A percentile compares a stretch with the other conserved stretches of the same genome.
phyloP scores from a whole-genome alignment of 2,113 vertebrate species.

The Monopterus albus region DNA sequence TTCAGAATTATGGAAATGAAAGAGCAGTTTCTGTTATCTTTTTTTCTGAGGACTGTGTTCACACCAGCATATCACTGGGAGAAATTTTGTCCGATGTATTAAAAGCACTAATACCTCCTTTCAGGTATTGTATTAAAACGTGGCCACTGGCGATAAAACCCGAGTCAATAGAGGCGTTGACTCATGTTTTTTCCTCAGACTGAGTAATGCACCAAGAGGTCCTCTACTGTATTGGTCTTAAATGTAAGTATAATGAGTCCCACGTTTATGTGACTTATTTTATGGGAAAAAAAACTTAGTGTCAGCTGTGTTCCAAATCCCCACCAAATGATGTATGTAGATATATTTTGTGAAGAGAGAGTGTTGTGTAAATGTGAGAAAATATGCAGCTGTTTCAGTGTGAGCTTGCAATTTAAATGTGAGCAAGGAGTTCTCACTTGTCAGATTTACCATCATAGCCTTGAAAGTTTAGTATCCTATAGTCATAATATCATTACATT shows the following conservation, averaged over 20 bases:
- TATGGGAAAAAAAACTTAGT: background rate
- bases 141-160: background rate
- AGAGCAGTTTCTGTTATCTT: background rate
- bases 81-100: background rate
- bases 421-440: slow-evolving; percentile 7
- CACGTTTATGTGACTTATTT: too few species aligned
- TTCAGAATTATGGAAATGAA: background rate
- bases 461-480: slow-evolving; percentile 7
- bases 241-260: too few species aligned
- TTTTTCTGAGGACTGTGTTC: background rate
- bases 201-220: too few species aligned
- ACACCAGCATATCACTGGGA: background rate
- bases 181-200: too few species aligned
- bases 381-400: background rate
- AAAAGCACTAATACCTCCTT: background rate
- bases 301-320: background rate
- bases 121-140: background rate
- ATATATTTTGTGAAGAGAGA: background rate
- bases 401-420: slow-evolving; percentile 13
- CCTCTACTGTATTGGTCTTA: too few species aligned
- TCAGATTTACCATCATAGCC: slow-evolving; percentile 23
- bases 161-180: too few species aligned
- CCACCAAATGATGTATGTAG: background rate
- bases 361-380: background rate
- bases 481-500: slow-evolving; percentile 27